Evolutionary conservation across 2,113 vertebrate genomes (phyloP).

Genomic region (Rostratula benghalensis): DNA sequence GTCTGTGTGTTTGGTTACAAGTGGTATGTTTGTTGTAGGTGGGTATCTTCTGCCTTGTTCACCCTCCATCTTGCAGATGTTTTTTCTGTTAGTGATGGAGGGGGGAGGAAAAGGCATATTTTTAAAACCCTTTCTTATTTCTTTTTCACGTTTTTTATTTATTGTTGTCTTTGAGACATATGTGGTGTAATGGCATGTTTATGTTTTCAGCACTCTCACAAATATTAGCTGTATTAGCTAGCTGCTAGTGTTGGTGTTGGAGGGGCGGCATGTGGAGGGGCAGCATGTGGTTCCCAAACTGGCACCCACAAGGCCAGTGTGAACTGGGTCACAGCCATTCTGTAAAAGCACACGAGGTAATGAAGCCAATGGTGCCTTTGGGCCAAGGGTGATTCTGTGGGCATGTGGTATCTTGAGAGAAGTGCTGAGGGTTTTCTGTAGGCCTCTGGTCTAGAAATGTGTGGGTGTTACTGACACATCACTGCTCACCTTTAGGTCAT

Average conservation of each 20-base stretch:
- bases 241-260: not conserved
- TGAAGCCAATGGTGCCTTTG: not conserved
- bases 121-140: not conserved
- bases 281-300: not conserved
- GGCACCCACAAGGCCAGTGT: not conserved
- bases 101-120: rapidly evolving
- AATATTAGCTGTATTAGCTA: not conserved
- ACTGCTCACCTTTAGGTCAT: not conserved
- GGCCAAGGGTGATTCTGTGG: not conserved
- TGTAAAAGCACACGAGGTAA: not conserved
- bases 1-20: not conserved
- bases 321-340: not conserved
- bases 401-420: not conserved
- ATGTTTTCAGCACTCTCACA: not conserved
- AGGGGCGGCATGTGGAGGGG: not conserved
- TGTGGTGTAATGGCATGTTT: not conserved
- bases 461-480: not conserved
- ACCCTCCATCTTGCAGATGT: not conserved
- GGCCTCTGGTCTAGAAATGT: rapidly evolving
- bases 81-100: not conserved
- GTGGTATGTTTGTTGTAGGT: not conserved
- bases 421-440: not conserved
- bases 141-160: not conserved
- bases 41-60: not conserved
- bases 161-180: not conserved